Percentiles rank a stretch among this genome's conserved stretches.
These are phyloP conservation scores for Hecatera dysodea DNA, from an alignment of 2,888 invertebrate species.

Conservation along the genomic window DNA sequence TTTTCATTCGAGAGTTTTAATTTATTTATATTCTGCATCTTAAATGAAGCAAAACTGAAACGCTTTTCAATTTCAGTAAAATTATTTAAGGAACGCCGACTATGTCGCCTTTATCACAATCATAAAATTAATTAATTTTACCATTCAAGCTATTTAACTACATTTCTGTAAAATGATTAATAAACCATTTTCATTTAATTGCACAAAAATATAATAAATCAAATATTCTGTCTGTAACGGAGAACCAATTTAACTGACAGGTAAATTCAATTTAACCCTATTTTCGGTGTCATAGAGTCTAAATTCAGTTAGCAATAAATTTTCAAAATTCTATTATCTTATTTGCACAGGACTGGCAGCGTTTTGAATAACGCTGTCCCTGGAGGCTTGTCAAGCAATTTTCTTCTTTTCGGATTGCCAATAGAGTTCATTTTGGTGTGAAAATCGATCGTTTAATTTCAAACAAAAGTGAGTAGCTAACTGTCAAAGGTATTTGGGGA, in stretches of 20 bases:
- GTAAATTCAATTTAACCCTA: constrained; percentile 49
- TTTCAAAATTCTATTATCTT: constrained; percentile 78
- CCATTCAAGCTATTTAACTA: constrained; percentile 32
- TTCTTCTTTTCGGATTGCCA: background rate
- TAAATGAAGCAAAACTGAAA: background rate
- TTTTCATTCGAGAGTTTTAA: background rate
- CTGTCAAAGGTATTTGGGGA: constrained; percentile 77
- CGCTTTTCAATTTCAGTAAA: background rate
- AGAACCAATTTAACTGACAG: constrained; percentile 45
- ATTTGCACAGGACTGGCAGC: constrained; percentile 73
- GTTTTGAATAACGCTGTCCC: constrained; percentile 72
- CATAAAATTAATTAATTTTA: constrained; percentile 53
- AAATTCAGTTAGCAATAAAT: constrained; percentile 53
- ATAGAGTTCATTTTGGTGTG: constrained; percentile 47
- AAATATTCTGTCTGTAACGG: constrained; percentile 45
- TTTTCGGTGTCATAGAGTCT: constrained; percentile 31
- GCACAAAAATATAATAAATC: constrained; percentile 62
- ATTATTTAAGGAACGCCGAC: background rate
- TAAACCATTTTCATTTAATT: constrained; percentile 55
- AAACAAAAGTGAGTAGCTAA: constrained; percentile 63
- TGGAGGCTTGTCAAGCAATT: constrained; percentile 36
- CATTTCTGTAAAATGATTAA: constrained; percentile 49
- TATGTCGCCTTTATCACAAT: constrained; percentile 19
- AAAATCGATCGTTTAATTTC: constrained; percentile 61
- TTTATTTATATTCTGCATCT: background rate